Base-by-base conservation (phyloP, 2,797 vertebrate species). In the Loriculus beryllinus region DNA sequence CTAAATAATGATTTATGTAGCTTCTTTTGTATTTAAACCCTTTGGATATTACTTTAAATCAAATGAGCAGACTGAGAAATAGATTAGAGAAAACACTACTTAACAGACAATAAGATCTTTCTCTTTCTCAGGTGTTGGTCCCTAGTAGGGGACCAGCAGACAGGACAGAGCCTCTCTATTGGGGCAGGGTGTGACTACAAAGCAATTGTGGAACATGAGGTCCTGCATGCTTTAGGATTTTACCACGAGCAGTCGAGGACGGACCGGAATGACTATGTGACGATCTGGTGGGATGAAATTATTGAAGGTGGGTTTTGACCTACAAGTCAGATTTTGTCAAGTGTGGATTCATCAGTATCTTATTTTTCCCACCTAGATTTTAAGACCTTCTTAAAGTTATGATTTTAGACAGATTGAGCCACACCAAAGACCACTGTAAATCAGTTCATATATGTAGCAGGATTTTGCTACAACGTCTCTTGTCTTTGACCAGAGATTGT, bases 181-280 rank as follows among this genome's bases (percentile, higher is more conserved):
- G 99, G 98, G 5, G 0, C 5, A 2, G 51, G 98, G 4, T 99
- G 99, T 95, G 99, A 99, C 96, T 95, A 98, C 87, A 99, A 98
- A 96, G 98, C 98, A 8, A 98, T 98, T 56, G 98, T 99, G 18
- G 98, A 99, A 76, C 99, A 99, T 2, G 99, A 99, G 95, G 68
- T 99, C 6, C 97, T 99, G 20, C 98, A 99, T 0, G 99, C 98
- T 43, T 86, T 99, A 71, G 99, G 98, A 70, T 99, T 99, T 96
- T 99, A 98, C 88, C 98, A 99, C 0, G 99, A 99, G 75, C 99
- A 99, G 96, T 99, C 98, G 0, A 98, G 98, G 82, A 98, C 91
- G 6, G 99, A 99, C 96, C 97, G 99, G 9, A 99, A 99, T 79
- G 98, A 99, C 95, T 99, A 99, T 2, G 98, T 99, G 20, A 94